Evolutionary conservation across 2,113 vertebrate species (phyloP).

Genomic region (Hypanus sabinus): DNA sequence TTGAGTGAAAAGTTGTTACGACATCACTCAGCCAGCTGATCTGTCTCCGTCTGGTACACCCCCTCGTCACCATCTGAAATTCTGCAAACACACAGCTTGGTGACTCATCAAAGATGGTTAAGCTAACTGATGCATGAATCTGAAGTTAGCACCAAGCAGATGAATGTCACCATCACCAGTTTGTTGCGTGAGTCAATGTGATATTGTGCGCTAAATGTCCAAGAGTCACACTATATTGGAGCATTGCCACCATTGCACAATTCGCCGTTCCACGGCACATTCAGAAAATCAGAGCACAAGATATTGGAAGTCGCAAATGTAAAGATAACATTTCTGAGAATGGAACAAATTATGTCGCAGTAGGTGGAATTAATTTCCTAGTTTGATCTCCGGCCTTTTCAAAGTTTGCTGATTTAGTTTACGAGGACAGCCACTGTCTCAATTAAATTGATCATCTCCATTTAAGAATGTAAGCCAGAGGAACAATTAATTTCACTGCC

Average conservation of each 20-base stretch:
- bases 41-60: too few relatives aligned
- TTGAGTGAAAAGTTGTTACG: too few relatives aligned
- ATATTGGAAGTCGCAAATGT: background rate
- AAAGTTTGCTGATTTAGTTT: background rate
- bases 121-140: background rate
- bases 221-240: background rate
- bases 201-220: background rate
- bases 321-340: too few relatives aligned
- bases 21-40: too few relatives aligned
- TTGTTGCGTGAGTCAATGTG: background rate
- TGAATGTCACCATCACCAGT: background rate
- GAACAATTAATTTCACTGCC: too few relatives aligned
- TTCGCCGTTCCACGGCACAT: background rate
- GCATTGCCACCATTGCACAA: background rate
- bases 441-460: background rate
- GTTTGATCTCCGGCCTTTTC: background rate
- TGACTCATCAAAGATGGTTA: slow-evolving; percentile 8
- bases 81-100: too few relatives aligned
- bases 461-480: background rate
- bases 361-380: background rate
- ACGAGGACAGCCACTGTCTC: background rate
- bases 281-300: background rate
- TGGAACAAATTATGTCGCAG: background rate
- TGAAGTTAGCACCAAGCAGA: background rate
- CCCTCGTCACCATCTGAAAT: too few relatives aligned